phyloP scores from a whole-genome alignment of 2,888 invertebrate genomes.

The Habroteleia sp. region DNA sequence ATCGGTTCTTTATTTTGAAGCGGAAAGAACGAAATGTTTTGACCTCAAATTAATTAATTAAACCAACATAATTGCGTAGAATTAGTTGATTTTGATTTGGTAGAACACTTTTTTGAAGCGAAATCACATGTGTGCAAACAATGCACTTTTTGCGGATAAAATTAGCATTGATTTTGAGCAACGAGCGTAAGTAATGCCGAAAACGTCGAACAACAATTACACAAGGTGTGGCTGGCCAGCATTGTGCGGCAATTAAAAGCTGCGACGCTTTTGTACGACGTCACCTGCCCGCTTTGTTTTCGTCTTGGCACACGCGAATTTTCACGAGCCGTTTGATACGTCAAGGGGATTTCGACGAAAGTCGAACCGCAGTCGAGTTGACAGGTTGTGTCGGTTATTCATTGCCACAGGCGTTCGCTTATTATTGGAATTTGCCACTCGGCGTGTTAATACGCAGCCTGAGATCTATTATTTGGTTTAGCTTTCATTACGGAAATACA shows the following conservation, averaged over 20 bases:
- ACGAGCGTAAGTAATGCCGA: constrained; percentile 61
- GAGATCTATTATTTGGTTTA: constrained; percentile 60
- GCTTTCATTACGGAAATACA: constrained; percentile 55
- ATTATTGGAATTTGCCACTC: constrained; percentile 61
- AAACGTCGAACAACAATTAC: constrained; percentile 65
- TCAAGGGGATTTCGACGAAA: constrained; percentile 66
- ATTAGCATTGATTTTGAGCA: constrained; percentile 62
- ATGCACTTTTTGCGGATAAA: constrained; percentile 43
- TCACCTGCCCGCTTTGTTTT: constrained; percentile 78
- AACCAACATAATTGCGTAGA: neutral
- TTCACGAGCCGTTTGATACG: constrained; percentile 76
- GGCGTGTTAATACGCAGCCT: constrained; percentile 50
- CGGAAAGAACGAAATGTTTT: no score
- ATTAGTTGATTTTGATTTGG: constrained; percentile 18
- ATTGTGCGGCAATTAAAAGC: constrained; percentile 80
- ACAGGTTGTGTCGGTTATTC: constrained; percentile 59
- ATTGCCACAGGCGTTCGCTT: constrained; percentile 58
- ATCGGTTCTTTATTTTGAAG: no score
- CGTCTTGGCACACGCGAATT: constrained; percentile 71
- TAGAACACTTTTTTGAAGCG: constrained; percentile 11
- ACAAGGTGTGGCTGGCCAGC: constrained; percentile 75
- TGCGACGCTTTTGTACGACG: constrained; percentile 71
- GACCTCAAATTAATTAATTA: constrained; percentile 22
- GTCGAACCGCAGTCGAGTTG: constrained; percentile 56
- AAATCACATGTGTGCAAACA: constrained; percentile 61